Evolutionary conservation across 2,113 vertebrate genomes (phyloP).

Genomic region (Rhegmatorhina hoffmannsi): DNA sequence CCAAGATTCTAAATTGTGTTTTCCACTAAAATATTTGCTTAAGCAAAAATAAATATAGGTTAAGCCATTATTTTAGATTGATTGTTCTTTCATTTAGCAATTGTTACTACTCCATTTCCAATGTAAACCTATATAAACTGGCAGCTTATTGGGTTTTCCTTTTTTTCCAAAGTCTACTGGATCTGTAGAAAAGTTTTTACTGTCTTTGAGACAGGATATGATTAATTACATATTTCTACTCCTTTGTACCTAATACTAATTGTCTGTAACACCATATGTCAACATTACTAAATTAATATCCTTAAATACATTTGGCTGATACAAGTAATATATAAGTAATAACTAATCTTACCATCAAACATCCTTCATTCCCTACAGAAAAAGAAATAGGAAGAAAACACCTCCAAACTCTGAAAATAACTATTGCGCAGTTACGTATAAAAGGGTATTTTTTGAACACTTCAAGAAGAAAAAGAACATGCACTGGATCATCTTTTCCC

Average conservation of each 20-base stretch:
- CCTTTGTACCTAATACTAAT: neutral
- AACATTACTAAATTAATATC: neutral
- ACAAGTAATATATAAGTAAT: neutral
- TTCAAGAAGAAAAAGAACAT: neutral
- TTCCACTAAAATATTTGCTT: neutral
- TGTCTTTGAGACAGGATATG: neutral
- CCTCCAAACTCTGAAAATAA: neutral
- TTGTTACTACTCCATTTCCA: neutral
- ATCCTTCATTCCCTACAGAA: neutral
- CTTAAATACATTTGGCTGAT: neutral
- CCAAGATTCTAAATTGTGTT: neutral
- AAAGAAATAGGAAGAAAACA: constrained; percentile 15
- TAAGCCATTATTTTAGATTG: neutral
- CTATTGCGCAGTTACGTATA: neutral
- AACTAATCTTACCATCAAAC: neutral
- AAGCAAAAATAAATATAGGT: neutral
- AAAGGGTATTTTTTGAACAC: neutral
- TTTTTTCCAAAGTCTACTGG: neutral
- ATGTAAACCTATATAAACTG: neutral
- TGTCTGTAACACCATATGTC: neutral
- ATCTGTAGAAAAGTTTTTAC: neutral
- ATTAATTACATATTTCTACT: neutral
- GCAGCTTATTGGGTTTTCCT: neutral
- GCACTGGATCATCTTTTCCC: neutral
- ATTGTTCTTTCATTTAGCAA: neutral